Evolutionary conservation across 2,797 vertebrate genomes (phyloP), one percentile per base, ranked within the genome.

Genomic region (Sebastes dallii): DNA sequence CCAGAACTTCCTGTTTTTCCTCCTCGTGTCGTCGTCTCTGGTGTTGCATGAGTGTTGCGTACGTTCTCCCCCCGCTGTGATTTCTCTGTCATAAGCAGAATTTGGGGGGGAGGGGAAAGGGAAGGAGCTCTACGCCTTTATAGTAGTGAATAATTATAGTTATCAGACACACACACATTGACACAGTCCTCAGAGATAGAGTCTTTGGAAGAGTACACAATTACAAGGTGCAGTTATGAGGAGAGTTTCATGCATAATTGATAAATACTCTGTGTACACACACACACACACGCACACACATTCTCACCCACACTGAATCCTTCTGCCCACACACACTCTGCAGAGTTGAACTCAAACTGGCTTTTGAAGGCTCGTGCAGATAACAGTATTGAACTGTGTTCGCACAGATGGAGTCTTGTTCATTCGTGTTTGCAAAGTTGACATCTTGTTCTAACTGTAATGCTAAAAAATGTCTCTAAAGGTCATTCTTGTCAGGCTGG

Each of bases 71-170:
- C 62, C 55, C 2, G 22, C 67, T 81, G 78, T 1, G 11, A 67
- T 76, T 83, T 76, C 78, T 66, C 78, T 16, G 60, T 78, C 81
- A 77, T 59, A 52, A 82, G 79, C 66, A 86, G 65, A 65, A 46
- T 77, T 61, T 18, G 3, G 24, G 27, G 16, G 25, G 22, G 13
- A 3, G 32, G 30, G 1, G 7, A 1, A 1, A 3, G 4, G 34
- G 34, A 39, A 30, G 24, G 0, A 68, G 42, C 0, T 18, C 58
- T 56, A 72, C 5, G 74, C 71, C 75, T 80, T 81, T 74, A 50
- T 78, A 72, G 60, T 68, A 81, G 56, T 77, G 68, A 86, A 81
- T 84, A 82, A 86, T 87, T 88, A 81, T 84, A 82, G 82, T 87
- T 88, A 79, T 78, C 77, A 79, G 68, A 65, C n/a, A 77, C 46